A percentile compares a stretch with the other conserved stretches of the same genome.
phyloP scores from a whole-genome alignment of 2,113 vertebrate species.

The Lonchura striata region DNA sequence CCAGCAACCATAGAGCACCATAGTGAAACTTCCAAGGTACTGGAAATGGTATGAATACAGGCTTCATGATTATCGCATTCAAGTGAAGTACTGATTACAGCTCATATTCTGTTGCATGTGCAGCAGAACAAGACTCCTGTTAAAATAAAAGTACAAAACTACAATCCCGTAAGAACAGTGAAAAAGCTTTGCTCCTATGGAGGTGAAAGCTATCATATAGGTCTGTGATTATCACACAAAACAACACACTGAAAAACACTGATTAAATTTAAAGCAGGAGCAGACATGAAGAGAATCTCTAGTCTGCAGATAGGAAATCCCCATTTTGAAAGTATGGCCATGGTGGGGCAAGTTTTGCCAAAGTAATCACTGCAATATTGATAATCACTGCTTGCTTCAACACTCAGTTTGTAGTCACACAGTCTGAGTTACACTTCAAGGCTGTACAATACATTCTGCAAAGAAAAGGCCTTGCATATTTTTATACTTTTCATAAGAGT shows the following conservation, averaged over 20 bases:
- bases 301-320: not conserved
- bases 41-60: not conserved
- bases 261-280: not conserved
- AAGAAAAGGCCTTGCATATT: not conserved
- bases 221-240: not conserved
- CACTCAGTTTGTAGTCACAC: not conserved
- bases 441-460: not conserved
- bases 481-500: too few species aligned
- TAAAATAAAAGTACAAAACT: not conserved
- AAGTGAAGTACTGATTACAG: not conserved
- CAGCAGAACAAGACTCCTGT: not conserved
- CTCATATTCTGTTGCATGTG: not conserved
- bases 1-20: not conserved
- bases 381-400: not conserved
- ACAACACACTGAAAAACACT: not conserved
- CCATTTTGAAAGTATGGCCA: not conserved
- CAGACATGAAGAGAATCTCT: not conserved
- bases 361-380: not conserved
- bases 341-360: not conserved
- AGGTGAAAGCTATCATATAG: not conserved
- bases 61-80: not conserved
- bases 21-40: not conserved
- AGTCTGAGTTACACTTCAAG: not conserved
- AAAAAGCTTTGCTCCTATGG: not conserved
- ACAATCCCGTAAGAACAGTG: not conserved